Conservation (phyloP, 2,797 vertebrate genomes). For the Siniperca scherzeri region DNA sequence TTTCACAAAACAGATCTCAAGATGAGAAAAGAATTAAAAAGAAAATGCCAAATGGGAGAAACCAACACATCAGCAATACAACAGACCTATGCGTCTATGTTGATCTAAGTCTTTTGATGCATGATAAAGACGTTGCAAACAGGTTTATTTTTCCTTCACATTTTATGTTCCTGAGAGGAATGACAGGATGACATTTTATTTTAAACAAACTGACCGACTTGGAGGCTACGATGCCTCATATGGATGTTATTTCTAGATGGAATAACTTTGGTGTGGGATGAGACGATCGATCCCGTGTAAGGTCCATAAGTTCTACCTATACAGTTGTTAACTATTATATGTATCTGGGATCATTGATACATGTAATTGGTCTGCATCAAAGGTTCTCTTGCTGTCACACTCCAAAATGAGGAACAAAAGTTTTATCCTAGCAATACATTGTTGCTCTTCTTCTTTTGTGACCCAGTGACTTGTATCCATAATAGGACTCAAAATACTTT, state of each 20-base stretch:
- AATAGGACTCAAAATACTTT: conserved; percentile 23
- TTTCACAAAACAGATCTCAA: neutral
- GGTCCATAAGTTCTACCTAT: neutral
- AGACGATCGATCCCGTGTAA: neutral
- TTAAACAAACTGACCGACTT: conserved; percentile 2
- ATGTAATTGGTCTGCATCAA: neutral
- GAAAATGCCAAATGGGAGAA: neutral
- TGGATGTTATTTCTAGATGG: conserved; percentile 11
- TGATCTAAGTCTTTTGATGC: neutral
- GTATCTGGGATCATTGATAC: neutral
- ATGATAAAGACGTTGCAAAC: neutral
- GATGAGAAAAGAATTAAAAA: conserved; percentile 11
- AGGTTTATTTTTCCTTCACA: conserved; percentile 15
- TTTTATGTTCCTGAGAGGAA: conserved; percentile 7
- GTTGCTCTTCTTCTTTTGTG: conserved; percentile 34
- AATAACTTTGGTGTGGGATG: neutral
- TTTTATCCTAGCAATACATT: neutral
- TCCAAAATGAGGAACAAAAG: neutral
- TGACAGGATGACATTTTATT: conserved; percentile 22
- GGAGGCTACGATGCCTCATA: conserved; percentile 11
- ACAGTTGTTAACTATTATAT: neutral
- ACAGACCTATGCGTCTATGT: neutral
- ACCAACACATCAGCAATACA: conserved; percentile 2
- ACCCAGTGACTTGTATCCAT: conserved; percentile 37
- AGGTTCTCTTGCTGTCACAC: neutral